Evolutionary conservation across 2,797 vertebrate species (phyloP).

Genomic region (Acanthis flammea): DNA sequence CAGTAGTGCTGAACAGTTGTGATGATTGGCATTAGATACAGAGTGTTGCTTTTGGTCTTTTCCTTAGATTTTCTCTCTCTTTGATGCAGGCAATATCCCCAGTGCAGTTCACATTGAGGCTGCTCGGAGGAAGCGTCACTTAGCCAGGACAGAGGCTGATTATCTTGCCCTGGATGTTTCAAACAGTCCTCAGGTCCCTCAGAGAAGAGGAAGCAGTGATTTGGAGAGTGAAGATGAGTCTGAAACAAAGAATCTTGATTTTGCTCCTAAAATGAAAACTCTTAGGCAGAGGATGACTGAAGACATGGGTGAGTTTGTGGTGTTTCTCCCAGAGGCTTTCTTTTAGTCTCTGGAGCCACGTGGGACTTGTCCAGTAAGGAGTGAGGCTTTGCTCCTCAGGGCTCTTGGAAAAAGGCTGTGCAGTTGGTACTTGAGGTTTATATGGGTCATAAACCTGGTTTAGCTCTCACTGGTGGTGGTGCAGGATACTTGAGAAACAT

Average conservation of each 20-base stretch:
- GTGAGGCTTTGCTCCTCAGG: not conserved
- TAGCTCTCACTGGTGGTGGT: not conserved
- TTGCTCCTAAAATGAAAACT: slow-evolving; percentile 82
- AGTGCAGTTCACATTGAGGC: slow-evolving; percentile 73
- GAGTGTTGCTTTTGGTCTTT: not conserved
- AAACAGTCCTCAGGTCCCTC: not conserved
- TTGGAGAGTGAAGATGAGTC: slow-evolving; percentile 79
- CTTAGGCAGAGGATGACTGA: slow-evolving; percentile 85
- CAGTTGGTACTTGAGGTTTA: not conserved
- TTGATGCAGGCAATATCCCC: slow-evolving; percentile 78
- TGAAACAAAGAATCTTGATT: slow-evolving; percentile 82
- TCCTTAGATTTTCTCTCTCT: not conserved
- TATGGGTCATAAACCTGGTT: not conserved
- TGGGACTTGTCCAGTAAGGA: not conserved
- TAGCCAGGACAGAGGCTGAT: slow-evolving; percentile 75
- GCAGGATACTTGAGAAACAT: not conserved
- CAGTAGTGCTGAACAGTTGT: not conserved
- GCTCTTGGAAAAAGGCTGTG: not conserved
- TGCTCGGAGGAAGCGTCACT: slow-evolving; percentile 78
- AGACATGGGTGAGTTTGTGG: slow-evolving; percentile 78
- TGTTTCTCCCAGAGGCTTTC: not conserved
- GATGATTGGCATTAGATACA: not conserved
- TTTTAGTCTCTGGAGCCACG: not conserved
- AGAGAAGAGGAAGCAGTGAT: slow-evolving; percentile 66
- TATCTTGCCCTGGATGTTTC: slow-evolving; percentile 82